These are phyloP conservation scores for Pterostichus madidus DNA, from an alignment of 2,888 invertebrate species.

Conservation along the genomic window DNA sequence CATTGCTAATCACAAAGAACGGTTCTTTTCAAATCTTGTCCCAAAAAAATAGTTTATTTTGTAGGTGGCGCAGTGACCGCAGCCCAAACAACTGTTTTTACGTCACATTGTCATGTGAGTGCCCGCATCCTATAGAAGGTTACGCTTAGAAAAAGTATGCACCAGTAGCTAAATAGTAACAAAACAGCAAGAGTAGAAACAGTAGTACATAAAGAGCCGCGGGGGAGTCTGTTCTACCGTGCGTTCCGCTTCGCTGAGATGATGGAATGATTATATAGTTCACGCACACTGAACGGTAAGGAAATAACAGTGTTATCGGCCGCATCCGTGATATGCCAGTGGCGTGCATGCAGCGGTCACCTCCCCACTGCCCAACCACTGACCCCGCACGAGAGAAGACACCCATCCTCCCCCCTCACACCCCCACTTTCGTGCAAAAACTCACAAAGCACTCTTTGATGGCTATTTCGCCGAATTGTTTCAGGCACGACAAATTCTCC, in stretches of 20 bases:
- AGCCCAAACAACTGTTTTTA: too few relatives aligned
- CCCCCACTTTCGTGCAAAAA: not conserved
- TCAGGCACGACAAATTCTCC: not conserved
- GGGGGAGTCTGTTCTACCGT: conserved; percentile 23
- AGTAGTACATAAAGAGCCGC: not conserved
- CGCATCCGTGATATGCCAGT: conserved; percentile 60
- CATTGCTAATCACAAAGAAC: too few relatives aligned
- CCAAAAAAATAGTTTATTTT: too few relatives aligned
- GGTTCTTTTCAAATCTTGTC: too few relatives aligned
- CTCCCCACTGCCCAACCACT: not conserved
- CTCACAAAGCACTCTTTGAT: not conserved
- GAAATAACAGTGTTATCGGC: conserved; percentile 61
- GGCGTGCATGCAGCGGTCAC: conserved; percentile 19
- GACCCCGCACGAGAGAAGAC: not conserved
- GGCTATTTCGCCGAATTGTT: not conserved
- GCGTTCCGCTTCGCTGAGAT: conserved; percentile 52
- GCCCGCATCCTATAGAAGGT: too few relatives aligned
- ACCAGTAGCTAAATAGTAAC: not conserved
- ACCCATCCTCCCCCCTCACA: too few relatives aligned
- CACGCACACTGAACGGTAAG: conserved; percentile 61
- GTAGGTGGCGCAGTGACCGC: too few relatives aligned
- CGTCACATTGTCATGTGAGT: too few relatives aligned
- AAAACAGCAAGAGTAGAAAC: not conserved
- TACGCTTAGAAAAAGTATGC: too few relatives aligned
- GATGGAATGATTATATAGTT: conserved; percentile 66